Percentiles rank a stretch among this genome's conserved stretches.
These are phyloP conservation scores for Luperina testacea DNA, from an alignment of 2,888 invertebrate species.

Conservation along the genomic window DNA sequence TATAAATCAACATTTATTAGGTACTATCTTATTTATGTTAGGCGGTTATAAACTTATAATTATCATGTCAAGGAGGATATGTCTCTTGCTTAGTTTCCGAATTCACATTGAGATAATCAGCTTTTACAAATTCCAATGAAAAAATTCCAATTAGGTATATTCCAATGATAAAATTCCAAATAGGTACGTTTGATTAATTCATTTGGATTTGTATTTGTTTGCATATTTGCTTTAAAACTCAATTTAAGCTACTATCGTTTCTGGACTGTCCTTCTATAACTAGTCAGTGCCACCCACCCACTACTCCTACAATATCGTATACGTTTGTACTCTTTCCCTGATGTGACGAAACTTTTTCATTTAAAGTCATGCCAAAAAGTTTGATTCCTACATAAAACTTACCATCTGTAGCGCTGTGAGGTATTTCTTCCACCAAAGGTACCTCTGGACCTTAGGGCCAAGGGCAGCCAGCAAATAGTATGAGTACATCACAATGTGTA, in stretches of 20 bases:
- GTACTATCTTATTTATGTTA: conserved; percentile 30
- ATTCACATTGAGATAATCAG: conserved; percentile 12
- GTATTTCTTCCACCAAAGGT: conserved; percentile 99
- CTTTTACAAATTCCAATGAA: conserved; percentile 27
- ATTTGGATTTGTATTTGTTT: background rate
- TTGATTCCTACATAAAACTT: conserved; percentile 61
- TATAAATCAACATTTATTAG: conserved; percentile 30
- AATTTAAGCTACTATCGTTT: background rate
- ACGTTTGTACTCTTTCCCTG: background rate
- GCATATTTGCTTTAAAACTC: background rate
- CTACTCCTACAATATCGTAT: background rate
- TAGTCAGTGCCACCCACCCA: conserved; percentile 4
- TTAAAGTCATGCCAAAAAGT: background rate
- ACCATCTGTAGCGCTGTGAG: conserved; percentile 97
- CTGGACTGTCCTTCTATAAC: background rate
- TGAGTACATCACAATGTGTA: conserved; percentile 98
- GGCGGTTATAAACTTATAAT: conserved; percentile 19
- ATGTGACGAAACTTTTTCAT: background rate
- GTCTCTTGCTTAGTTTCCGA: conserved; percentile 27
- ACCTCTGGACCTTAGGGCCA: conserved; percentile 96
- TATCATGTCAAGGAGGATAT: conserved; percentile 52
- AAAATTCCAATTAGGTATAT: background rate
- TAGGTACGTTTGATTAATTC: conserved; percentile 15
- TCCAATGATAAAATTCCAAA: no score
- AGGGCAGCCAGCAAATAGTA: conserved; percentile 97